Evolutionary conservation across 2,797 vertebrate genomes (phyloP).

Genomic region (Acridotheres tristis): DNA sequence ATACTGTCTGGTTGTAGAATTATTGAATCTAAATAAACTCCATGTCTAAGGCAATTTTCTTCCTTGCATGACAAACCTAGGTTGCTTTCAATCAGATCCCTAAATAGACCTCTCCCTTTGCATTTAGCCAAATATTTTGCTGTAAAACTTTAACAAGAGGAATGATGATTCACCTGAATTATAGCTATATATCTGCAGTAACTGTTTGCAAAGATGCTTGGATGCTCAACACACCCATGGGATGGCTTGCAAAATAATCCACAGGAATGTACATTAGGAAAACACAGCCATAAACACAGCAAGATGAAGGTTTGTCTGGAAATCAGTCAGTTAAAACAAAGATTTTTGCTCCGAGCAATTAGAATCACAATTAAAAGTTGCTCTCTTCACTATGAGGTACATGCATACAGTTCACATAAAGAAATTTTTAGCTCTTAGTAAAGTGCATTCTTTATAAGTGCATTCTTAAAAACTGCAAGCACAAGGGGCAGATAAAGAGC

Average conservation of each 20-base stretch:
- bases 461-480: slow-evolving; percentile 10
- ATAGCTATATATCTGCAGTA: slow-evolving; percentile 6
- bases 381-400: not conserved
- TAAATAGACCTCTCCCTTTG: slow-evolving; percentile 36
- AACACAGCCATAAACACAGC: not conserved
- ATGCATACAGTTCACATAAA: not conserved
- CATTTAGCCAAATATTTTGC: slow-evolving; percentile 56
- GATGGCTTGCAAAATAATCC: slow-evolving; percentile 52
- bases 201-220: slow-evolving; percentile 41
- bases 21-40: slow-evolving; percentile 56
- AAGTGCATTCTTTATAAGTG: not conserved
- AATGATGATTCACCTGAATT: slow-evolving; percentile 64
- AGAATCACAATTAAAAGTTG: slow-evolving; percentile 1
- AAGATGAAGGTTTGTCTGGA: not conserved
- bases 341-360: not conserved
- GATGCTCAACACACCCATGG: slow-evolving; percentile 44
- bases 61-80: slow-evolving; percentile 39
- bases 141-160: slow-evolving; percentile 55
- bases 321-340: slow-evolving; percentile 33
- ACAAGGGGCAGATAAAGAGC: slow-evolving; percentile 23
- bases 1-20: slow-evolving; percentile 28
- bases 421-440: not conserved
- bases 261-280: slow-evolving; percentile 45
- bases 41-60: slow-evolving; percentile 34
- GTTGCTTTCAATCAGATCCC: slow-evolving; percentile 23